Evolutionary conservation across 1,140 invertebrate species (phyloP), one percentile per base, ranked within the genome.

Genomic region (Andricus grossulariae): DNA sequence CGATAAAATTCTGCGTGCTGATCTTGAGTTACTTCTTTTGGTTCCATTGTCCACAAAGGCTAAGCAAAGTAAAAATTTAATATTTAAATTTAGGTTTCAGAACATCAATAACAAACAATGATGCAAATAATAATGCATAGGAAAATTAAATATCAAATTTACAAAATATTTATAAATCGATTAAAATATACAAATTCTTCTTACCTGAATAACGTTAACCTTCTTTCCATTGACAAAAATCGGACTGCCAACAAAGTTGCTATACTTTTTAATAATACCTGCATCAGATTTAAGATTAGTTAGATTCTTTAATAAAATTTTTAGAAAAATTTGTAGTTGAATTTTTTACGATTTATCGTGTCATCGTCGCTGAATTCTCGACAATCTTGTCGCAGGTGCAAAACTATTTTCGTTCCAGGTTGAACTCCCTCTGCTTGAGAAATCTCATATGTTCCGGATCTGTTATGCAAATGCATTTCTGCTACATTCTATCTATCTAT

Each of bases 221-320:
- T 94, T 94, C 85, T 96, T 95, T 50, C 96, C 96, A 93, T 99
- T 99, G 3, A 99, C 89, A 85, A 94, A 95, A 85, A 99, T 98
- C 1, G 98, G 97, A 86, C 96, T 97, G 8, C 97, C 96, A 66
- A 99, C 96, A 90, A 99, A 99, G 89, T 99, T 99, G 88, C 98
- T 99, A 91, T 99, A 99, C 88, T 99, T 99, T 84, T 97, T 96
- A 54, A 99, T 96, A 51, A 99, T 95, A 79, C 93, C 96, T 96
- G 88, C 19, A 92, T 87, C 77, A 77, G 76, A 74, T 57, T 52
- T 75, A 13, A 79, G 21, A 72, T 75, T 45, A 25, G 39, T 19
- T 77, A 18, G 49, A 72, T 72, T 71, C 19, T 52, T 54, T 49
- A 55, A 74, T 32, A 49, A 32, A 25, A n/a, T 70, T 12, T 60